A percentile compares a stretch with the other conserved stretches of the same genome.
phyloP scores from a whole-genome alignment of 2,113 vertebrate species.

The Cavia porcellus region DNA sequence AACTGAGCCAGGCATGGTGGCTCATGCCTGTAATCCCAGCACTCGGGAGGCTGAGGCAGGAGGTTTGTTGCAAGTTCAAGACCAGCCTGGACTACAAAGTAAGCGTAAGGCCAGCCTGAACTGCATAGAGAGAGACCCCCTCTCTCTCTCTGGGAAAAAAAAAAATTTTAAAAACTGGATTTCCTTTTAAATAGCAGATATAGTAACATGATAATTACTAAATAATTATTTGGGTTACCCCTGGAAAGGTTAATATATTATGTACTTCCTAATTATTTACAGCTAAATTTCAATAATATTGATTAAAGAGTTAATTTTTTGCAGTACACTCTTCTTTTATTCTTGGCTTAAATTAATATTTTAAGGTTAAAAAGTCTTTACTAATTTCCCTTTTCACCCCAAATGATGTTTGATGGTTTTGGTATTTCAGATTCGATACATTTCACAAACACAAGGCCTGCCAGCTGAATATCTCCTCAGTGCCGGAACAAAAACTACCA shows the following conservation, averaged over 20 bases:
- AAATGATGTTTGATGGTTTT: conserved; percentile 64
- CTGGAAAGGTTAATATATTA: not conserved
- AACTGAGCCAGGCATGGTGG: too few species aligned
- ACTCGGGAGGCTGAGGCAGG: too few species aligned
- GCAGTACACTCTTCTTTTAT: not conserved
- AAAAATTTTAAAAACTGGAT: not conserved
- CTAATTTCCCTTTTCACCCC: conserved; percentile 49
- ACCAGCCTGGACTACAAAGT: too few species aligned
- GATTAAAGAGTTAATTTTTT: conserved; percentile 56
- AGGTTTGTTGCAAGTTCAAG: too few species aligned
- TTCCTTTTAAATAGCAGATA: conserved; percentile 46
- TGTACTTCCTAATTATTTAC: conserved; percentile 4
- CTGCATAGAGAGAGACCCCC: too few species aligned
- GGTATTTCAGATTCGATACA: conserved; percentile 95
- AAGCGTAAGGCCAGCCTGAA: too few species aligned
- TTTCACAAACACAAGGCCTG: conserved; percentile 99
- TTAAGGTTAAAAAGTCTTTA: conserved; percentile 52
- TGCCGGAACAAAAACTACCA: conserved; percentile 98
- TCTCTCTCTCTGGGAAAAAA: too few species aligned
- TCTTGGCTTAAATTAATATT: conserved; percentile 44
- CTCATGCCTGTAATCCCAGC: too few species aligned
- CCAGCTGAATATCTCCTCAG: conserved; percentile 98
- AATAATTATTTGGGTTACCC: conserved; percentile 54
- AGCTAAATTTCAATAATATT: conserved; percentile 49
- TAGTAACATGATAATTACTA: conserved; percentile 32